A percentile compares a stretch with the other conserved stretches of the same genome.
These are phyloP conservation scores for crab-eating macaque (Macaca fascicularis) DNA, from an alignment of 2,113 vertebrate species.

Conservation along the genomic window T2T-MFA8v1.1 NC_088387.1:119709001-119709500, in stretches of 20 bases:
- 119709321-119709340: accelerated
- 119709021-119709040: neutral
- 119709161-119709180: neutral
- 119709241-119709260: neutral
- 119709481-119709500: neutral
- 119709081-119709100: neutral
- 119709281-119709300: neutral
- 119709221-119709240: neutral
- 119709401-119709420: neutral
- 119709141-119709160: neutral
- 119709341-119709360: accelerated
- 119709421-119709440: neutral
- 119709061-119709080: neutral
- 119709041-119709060: neutral
- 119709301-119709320: neutral
- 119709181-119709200: neutral
- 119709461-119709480: neutral
- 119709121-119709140: neutral
- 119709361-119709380: no score
- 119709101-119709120: neutral
- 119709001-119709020: neutral
- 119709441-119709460: neutral
- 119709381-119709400: neutral
- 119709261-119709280: neutral
- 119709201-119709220: neutral